Conservation (phyloP, 2,113 vertebrate genomes). For the Tonatia bakeri region DNA sequence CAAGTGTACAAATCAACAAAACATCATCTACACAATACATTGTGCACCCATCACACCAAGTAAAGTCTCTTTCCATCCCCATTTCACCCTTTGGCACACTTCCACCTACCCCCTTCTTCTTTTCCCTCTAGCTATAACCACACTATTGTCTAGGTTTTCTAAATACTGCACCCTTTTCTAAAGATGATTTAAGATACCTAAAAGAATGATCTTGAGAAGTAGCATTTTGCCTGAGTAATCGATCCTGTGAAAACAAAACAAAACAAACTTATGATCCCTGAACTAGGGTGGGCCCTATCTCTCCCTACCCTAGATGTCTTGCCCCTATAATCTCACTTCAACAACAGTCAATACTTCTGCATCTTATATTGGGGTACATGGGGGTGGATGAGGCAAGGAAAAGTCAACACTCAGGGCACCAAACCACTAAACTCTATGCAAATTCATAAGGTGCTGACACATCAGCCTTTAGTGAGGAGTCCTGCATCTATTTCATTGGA, state of each 20-base stretch:
- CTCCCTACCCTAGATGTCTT: not conserved
- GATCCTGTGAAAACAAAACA: not conserved
- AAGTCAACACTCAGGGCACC: not conserved
- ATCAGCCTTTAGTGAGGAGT: not conserved
- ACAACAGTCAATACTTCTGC: not conserved
- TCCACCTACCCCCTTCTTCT: too few species aligned
- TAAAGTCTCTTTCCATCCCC: too few species aligned
- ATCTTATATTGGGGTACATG: not conserved
- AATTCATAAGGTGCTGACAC: not conserved
- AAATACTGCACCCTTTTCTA: not conserved
- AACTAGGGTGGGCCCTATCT: not conserved
- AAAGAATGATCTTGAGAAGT: not conserved
- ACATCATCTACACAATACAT: too few species aligned
- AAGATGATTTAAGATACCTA: not conserved
- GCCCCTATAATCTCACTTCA: not conserved
- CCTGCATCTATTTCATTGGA: not conserved
- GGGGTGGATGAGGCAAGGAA: not conserved
- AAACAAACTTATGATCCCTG: not conserved
- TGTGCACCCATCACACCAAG: too few species aligned
- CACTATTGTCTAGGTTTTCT: too few species aligned
- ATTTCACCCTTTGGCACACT: too few species aligned
- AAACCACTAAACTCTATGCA: not conserved
- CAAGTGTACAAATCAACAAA: too few species aligned
- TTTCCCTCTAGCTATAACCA: too few species aligned
- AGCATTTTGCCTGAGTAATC: not conserved